Evolutionary conservation across 2,113 vertebrate species (phyloP).

Genomic region (Epinephelus moara): DNA sequence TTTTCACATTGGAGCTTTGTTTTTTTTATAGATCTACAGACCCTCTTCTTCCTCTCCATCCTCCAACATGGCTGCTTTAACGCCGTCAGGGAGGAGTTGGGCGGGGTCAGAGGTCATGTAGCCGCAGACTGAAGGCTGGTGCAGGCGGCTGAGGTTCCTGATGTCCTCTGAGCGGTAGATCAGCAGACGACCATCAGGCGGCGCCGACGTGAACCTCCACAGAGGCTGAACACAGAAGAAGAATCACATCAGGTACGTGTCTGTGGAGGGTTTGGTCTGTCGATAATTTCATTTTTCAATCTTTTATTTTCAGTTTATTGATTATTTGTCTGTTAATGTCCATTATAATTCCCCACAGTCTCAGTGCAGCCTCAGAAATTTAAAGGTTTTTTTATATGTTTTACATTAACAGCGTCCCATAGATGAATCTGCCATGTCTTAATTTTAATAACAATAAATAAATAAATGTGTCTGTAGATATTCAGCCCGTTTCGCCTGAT

Average conservation of each 20-base stretch:
- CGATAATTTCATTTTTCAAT: too few species aligned
- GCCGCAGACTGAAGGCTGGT: constrained; percentile 93
- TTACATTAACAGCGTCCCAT: too few species aligned
- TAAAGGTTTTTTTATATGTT: too few species aligned
- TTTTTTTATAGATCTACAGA: neutral
- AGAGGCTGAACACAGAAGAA: constrained; percentile 83
- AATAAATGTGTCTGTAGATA: too few species aligned
- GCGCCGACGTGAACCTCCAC: constrained; percentile 90
- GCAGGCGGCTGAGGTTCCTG: constrained; percentile 90
- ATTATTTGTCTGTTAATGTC: too few species aligned
- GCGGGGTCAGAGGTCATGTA: constrained; percentile 86
- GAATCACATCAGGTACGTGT: neutral
- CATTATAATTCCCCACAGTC: too few species aligned
- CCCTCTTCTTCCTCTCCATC: constrained; percentile 63
- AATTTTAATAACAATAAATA: too few species aligned
- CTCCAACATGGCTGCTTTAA: constrained; percentile 38
- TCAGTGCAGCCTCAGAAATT: too few species aligned
- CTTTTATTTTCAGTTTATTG: too few species aligned
- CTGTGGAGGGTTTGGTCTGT: too few species aligned
- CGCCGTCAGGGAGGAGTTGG: constrained; percentile 81
- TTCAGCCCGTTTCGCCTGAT: too few species aligned
- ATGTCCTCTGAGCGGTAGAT: constrained; percentile 95
- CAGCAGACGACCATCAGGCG: constrained; percentile 88
- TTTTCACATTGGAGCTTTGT: neutral
- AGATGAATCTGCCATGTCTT: too few species aligned